Conservation (phyloP, 2,888 invertebrate genomes). For the Tillus elongatus region DNA sequence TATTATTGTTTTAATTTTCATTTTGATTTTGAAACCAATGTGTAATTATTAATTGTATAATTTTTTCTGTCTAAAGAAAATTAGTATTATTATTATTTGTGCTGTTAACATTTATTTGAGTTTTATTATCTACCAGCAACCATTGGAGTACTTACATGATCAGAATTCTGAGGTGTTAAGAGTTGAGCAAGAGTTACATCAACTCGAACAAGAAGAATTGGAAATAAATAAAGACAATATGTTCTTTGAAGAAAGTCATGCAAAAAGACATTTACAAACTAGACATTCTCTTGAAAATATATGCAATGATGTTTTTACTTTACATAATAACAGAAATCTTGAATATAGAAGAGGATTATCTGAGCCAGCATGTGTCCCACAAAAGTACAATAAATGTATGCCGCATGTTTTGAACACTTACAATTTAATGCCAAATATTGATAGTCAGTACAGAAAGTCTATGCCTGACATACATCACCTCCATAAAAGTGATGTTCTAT, state of each 20-base stretch:
- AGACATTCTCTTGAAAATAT: constrained; percentile 39
- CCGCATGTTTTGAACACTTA: constrained; percentile 25
- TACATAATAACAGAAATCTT: constrained; percentile 14
- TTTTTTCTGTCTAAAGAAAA: too few relatives aligned
- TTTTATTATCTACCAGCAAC: too few relatives aligned
- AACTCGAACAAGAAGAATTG: constrained; percentile 68
- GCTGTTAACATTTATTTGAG: too few relatives aligned
- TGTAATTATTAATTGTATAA: too few relatives aligned
- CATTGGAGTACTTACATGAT: constrained; percentile 32
- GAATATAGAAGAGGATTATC: constrained; percentile 32
- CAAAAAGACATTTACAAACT: constrained; percentile 35
- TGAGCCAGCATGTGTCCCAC: constrained; percentile 23
- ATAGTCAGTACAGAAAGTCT: constrained; percentile 25
- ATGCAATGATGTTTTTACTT: constrained; percentile 29
- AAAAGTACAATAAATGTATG: constrained; percentile 27
- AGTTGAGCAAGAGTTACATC: constrained; percentile 68
- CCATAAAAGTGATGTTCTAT: too few relatives aligned
- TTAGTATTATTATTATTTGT: too few relatives aligned
- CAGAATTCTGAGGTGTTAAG: constrained; percentile 50
- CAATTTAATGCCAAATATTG: constrained; percentile 38
- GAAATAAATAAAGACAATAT: constrained; percentile 66
- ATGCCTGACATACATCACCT: constrained; percentile 26
- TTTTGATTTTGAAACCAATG: too few relatives aligned
- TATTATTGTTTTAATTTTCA: too few relatives aligned
- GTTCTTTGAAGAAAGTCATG: constrained; percentile 54